Evolutionary conservation across 2,888 invertebrate species (phyloP).

Genomic region (Epistrophe grossulariae): DNA sequence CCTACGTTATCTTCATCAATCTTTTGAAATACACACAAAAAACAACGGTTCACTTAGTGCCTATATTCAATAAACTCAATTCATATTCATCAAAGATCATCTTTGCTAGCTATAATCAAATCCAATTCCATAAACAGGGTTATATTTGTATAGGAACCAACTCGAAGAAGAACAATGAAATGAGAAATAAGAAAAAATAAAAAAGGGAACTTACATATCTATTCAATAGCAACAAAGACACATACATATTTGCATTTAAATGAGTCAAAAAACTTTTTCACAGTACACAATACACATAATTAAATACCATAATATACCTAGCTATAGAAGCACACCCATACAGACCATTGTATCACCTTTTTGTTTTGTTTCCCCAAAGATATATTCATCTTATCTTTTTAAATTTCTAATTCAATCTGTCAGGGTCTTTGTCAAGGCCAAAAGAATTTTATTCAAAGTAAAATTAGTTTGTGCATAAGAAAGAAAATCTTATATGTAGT

Average conservation of each 20-base stretch:
- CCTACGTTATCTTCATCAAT: no score
- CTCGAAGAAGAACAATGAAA: slow-evolving; percentile 26
- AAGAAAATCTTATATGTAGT: not conserved
- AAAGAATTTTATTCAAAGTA: slow-evolving; percentile 51
- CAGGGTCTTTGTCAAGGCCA: slow-evolving; percentile 69
- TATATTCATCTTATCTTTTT: slow-evolving; percentile 41
- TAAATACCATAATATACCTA: no score
- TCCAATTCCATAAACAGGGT: not conserved
- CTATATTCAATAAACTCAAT: slow-evolving; percentile 38
- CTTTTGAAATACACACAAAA: not conserved
- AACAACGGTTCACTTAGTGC: not conserved
- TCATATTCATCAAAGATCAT: slow-evolving; percentile 37
- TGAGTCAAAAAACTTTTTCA: not conserved
- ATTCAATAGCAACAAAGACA: slow-evolving; percentile 43
- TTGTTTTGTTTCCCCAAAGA: not conserved
- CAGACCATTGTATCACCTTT: slow-evolving; percentile 32
- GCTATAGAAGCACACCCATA: not conserved
- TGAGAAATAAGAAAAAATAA: not conserved
- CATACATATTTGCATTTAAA: slow-evolving; percentile 25
- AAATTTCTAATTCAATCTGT: slow-evolving; percentile 54
- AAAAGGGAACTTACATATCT: not conserved
- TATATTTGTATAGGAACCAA: not conserved
- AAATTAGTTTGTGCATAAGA: slow-evolving; percentile 45
- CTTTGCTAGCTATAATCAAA: not conserved
- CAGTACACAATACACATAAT: not conserved